phyloP scores from a whole-genome alignment of 1,140 invertebrate species.

The Drosophila biarmipes region DNA sequence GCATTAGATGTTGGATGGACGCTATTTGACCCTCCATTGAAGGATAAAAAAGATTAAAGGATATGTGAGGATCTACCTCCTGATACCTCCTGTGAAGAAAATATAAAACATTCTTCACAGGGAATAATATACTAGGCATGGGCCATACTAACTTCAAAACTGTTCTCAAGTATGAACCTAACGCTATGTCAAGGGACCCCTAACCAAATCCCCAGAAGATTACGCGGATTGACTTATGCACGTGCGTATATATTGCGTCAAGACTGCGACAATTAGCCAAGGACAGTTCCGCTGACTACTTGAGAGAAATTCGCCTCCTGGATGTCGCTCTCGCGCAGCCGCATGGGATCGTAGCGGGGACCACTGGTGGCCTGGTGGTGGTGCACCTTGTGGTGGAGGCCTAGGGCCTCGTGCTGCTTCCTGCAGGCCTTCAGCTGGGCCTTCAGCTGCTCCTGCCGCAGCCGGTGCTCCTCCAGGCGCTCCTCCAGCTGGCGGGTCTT shows the following conservation, averaged over 20 bases:
- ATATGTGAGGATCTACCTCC: too few relatives aligned
- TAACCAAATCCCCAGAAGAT: background rate
- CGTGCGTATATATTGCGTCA: constrained; percentile 2
- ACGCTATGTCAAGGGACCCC: background rate
- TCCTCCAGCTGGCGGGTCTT: background rate
- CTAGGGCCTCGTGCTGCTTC: background rate
- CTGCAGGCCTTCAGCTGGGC: background rate
- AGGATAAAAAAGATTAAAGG: background rate
- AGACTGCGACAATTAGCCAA: background rate
- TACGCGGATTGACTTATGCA: constrained; percentile 1
- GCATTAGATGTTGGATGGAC: too few relatives aligned
- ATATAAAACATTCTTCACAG: too few relatives aligned
- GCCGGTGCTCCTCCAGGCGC: background rate
- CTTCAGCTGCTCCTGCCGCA: background rate
- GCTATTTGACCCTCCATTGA: too few relatives aligned
- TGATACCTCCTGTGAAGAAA: too few relatives aligned
- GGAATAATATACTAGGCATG: too few relatives aligned
- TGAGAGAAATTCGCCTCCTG: constrained; percentile 32
- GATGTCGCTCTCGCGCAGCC: constrained; percentile 28
- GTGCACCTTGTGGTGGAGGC: background rate
- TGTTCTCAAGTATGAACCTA: too few relatives aligned
- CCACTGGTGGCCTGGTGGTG: background rate
- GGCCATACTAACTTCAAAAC: too few relatives aligned
- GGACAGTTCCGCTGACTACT: background rate
- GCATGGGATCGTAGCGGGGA: constrained; percentile 2